These are phyloP conservation scores for Zeugodacus cucurbitae DNA, from an alignment of 1,140 invertebrate species.

Conservation along the genomic window DNA sequence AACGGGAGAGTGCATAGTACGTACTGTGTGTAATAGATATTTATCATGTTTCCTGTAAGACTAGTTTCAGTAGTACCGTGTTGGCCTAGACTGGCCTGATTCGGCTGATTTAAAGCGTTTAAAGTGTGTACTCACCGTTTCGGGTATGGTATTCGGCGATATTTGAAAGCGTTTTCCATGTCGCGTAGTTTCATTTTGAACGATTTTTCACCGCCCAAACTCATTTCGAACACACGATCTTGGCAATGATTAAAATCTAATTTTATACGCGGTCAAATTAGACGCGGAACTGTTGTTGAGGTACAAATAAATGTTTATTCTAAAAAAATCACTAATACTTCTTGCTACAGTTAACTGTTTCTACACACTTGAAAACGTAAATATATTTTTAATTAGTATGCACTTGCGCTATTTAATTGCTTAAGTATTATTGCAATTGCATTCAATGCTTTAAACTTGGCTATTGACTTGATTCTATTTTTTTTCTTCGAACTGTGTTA, in stretches of 20 bases:
- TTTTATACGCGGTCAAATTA: not conserved
- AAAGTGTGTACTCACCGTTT: conserved; percentile 58
- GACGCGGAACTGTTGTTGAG: not conserved
- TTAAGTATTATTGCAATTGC: not conserved
- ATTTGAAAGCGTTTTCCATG: conserved; percentile 63
- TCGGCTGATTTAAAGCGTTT: not conserved
- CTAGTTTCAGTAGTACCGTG: not conserved
- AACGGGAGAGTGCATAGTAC: not conserved
- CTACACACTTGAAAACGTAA: not conserved
- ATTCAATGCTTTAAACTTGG: not conserved
- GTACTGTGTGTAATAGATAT: not conserved
- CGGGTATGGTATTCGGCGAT: conserved; percentile 63
- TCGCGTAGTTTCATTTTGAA: conserved; percentile 64
- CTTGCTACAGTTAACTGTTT: not conserved
- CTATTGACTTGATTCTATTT: not conserved
- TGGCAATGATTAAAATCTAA: not conserved
- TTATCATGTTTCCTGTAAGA: conserved; percentile 10
- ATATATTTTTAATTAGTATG: not conserved
- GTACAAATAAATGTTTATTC: not conserved
- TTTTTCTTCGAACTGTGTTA: not conserved
- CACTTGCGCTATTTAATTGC: not conserved
- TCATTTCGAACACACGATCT: conserved; percentile 25
- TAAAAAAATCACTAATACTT: not conserved
- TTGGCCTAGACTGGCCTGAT: not conserved
- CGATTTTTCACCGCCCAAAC: conserved; percentile 40